These are phyloP conservation scores for Pristionchus mayeri DNA, from an alignment of 2,888 invertebrate species.

Conservation along the genomic window DNA sequence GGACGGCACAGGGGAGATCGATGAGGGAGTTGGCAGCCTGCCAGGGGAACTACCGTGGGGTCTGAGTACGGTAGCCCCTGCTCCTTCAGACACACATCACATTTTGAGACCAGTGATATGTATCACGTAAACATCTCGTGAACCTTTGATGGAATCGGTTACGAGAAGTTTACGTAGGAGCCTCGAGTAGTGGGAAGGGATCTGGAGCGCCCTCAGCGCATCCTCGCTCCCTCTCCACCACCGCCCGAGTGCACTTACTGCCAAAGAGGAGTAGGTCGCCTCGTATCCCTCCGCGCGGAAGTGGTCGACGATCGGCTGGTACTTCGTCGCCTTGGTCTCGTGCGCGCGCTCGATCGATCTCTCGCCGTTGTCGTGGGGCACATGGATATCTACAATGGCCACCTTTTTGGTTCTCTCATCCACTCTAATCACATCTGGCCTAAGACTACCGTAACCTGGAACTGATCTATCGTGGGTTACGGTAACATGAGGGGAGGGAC, in stretches of 20 bases:
- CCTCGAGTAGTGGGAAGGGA: neutral
- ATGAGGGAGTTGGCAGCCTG: neutral
- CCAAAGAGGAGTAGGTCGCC: neutral
- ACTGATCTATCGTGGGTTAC: neutral
- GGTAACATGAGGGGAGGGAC: neutral
- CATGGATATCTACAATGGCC: neutral
- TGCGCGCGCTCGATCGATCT: neutral
- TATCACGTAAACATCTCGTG: neutral
- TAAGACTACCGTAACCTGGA: neutral
- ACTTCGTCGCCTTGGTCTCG: conserved; percentile 8
- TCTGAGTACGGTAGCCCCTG: neutral
- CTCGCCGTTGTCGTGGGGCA: conserved; percentile 6
- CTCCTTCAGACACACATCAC: neutral
- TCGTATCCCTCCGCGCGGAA: neutral
- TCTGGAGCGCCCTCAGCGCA: neutral
- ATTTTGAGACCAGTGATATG: neutral
- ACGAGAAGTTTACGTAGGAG: neutral
- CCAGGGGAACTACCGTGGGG: neutral
- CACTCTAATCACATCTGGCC: neutral
- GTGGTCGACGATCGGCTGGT: neutral
- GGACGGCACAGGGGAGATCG: neutral
- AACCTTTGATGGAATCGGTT: neutral
- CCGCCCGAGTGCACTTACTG: neutral
- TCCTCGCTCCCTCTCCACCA: neutral
- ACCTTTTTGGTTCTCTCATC: neutral